These are phyloP conservation scores for Cetoscarus ocellatus DNA, from an alignment of 2,797 vertebrate genomes.

Conservation along the genomic window DNA sequence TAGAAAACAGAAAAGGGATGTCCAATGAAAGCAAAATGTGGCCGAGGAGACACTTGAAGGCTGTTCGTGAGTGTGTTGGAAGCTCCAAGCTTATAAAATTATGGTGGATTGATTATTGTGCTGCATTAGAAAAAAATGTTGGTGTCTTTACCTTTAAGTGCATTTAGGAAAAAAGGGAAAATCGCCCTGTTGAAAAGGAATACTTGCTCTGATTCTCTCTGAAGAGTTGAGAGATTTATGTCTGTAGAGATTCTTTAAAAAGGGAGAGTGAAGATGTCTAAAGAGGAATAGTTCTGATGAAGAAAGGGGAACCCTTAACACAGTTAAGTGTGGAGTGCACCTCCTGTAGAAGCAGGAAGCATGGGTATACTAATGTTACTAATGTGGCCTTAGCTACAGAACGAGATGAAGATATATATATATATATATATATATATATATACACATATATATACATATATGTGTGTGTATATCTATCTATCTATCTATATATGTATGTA, in stretches of 20 bases:
- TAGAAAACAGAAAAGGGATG: slow-evolving; percentile 33
- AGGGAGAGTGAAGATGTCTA: slow-evolving; percentile 10
- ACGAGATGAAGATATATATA: slow-evolving; percentile 15
- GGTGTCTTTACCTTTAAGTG: slow-evolving; percentile 56
- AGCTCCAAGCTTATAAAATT: neutral
- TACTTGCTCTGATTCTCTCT: neutral
- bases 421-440: too few species aligned
- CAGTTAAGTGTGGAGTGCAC: slow-evolving; percentile 16
- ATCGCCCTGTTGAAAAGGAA: slow-evolving; percentile 13
- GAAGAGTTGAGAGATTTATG: neutral
- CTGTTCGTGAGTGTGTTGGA: slow-evolving; percentile 30
- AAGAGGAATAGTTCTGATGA: slow-evolving; percentile 50
- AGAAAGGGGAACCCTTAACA: slow-evolving; percentile 49
- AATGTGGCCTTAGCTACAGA: slow-evolving; percentile 71
- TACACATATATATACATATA: too few species aligned
- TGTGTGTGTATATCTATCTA: too few species aligned
- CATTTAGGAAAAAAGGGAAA: slow-evolving; percentile 1
- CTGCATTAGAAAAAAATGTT: slow-evolving; percentile 24
- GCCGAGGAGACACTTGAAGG: slow-evolving; percentile 22
- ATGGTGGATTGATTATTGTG: slow-evolving; percentile 7
- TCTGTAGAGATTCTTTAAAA: neutral
- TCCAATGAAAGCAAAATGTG: slow-evolving; percentile 40
- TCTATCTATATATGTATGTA: too few species aligned
- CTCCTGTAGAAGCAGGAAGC: slow-evolving; percentile 11
- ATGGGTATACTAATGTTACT: slow-evolving; percentile 3